These are phyloP conservation scores for Hyposmocoma kahamanoa DNA, from an alignment of 1,140 invertebrate genomes.

Conservation along the genomic window DNA sequence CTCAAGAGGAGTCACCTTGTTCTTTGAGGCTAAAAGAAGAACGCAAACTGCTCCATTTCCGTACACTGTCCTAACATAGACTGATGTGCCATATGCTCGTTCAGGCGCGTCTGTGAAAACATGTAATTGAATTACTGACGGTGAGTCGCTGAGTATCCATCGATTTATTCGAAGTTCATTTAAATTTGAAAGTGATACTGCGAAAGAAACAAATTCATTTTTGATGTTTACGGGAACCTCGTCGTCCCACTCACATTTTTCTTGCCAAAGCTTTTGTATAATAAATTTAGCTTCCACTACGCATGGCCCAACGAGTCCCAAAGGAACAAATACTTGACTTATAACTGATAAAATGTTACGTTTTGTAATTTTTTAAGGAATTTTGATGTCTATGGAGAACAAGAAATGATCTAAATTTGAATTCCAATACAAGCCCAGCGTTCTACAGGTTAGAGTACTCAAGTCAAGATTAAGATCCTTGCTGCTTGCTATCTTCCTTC, in stretches of 20 bases:
- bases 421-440: not conserved
- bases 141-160: not conserved
- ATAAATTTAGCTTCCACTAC: conserved; percentile 35
- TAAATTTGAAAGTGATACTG: not conserved
- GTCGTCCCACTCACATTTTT: conserved; percentile 39
- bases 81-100: conserved; percentile 24
- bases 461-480: conserved; percentile 1
- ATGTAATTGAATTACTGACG: conserved; percentile 20
- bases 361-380: conserved; percentile 33
- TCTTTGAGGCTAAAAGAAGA: conserved; percentile 38
- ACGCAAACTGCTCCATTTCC: conserved; percentile 9
- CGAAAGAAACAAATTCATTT: not conserved
- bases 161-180: conserved; percentile 1
- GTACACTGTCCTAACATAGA: conserved; percentile 24
- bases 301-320: conserved; percentile 32
- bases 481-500: not conserved
- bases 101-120: conserved; percentile 31
- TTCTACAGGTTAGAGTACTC: not conserved
- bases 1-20: conserved; percentile 46
- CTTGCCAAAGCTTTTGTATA: conserved; percentile 35
- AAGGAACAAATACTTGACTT: conserved; percentile 30
- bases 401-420: conserved; percentile 3
- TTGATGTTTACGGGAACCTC: not conserved
- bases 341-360: conserved; percentile 27
- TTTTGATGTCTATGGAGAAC: conserved; percentile 17